Base-by-base conservation (phyloP, 2,113 vertebrate species). In the Dunckerocampus dactyliophorus region DNA sequence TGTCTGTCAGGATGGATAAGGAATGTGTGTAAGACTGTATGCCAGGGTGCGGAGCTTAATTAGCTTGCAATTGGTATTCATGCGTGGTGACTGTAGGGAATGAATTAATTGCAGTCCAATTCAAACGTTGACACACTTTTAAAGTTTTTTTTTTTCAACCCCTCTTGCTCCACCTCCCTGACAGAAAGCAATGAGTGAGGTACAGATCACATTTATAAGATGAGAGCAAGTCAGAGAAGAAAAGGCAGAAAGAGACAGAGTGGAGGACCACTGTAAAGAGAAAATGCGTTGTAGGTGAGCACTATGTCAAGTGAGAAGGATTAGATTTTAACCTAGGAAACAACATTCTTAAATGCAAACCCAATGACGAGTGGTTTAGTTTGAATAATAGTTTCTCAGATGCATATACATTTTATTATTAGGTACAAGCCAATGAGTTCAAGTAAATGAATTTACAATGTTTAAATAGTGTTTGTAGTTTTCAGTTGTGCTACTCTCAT, bases 81-180 rank as follows among this genome's bases (percentile, higher is more conserved):
- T 74, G 64, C 71, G 57, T 66, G 81, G 84, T 91, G 87, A 88
- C 89, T 90, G 86, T 75, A 77, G 88, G 88, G 88, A 90, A 88
- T 82, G 81, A 90, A 87, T 89, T 90, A 91, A 91, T 90, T 90
- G 90, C 84, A 82, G 82, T 87, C 80, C 85, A 85, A 88, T 89
- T 90, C 88, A 87, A 89, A 89, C 88, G 81, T 83, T 87, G 83
- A 85, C 83, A 89, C 82, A 89, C 86, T 88, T 89, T 89, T 74
- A 86, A 89, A 88, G 85, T 88, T 84, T 84, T 72, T 59, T 72
- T 59, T 48, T 19, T 20, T 12, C 24, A 8, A 64, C 66, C 54
- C 67, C 71, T 77, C 71, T 82, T 71, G 51, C 74, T 63, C 54
- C 37, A 66, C 72, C 71, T 81, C 68, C 72, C 79, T 81, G 85